Evolutionary conservation across 2,113 vertebrate species (phyloP), one percentile per base, ranked within the genome.

Genomic region (Gymnocephalus cernua): DNA sequence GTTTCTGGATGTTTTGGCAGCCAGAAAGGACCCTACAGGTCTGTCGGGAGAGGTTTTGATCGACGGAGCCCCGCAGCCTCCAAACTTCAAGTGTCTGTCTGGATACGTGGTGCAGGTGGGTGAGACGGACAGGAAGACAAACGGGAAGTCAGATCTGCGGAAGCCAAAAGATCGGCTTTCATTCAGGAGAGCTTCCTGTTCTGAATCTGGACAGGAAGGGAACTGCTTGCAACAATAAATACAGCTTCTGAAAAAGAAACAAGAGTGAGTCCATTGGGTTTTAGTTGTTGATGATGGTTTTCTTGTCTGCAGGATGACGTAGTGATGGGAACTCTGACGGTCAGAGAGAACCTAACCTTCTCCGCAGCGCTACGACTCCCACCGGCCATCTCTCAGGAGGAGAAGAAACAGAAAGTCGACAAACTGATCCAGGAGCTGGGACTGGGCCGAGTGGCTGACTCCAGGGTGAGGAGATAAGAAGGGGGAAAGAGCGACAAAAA

Each of bases 271-370:
- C 35, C 6, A 1, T 19, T 2, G 7, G 8, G 16, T 19, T 18
- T 19, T 6, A 3, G 50, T 10, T 3, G n/a, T 23, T 27, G 54
- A 15, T 7, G 12, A 5, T 16, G 38, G 8, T 6, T 6, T 27
- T 48, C 12, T 0, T 10, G 6, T 44, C 57, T 29, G 0, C 86
- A 99, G 96, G 98, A 99, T 82, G 97, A 98, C 69, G 95, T 99
- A 18, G 97, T 99, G 93, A 98, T 99, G 98, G 98, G 98, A 65
- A 99, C 98, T 0, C 89, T 99, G 89, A 98, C 97, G 0, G 96
- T 99, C 41, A 95, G 96, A 88, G 97, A 99, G 84, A 99, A 99
- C 82, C 77, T 99, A n/a, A 93, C 91, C 56, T 99, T 99, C 93
- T 99, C 98, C 0, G 97, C 98, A 3, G 98, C 97, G 0, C 96